phyloP scores from a whole-genome alignment of 2,888 invertebrate genomes.

The Pandemis cinnamomeana region DNA sequence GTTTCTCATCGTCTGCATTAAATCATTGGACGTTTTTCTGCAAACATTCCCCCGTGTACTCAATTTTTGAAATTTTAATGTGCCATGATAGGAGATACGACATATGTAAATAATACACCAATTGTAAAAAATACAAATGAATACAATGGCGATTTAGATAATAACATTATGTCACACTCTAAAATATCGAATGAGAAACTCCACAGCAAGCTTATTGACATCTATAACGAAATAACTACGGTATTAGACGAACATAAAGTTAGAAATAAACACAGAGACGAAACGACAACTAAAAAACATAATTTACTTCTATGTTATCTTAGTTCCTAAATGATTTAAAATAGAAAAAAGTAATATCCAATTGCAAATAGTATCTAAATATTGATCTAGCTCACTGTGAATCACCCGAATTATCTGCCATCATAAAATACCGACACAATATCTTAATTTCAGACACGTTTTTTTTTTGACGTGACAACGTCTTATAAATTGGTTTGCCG shows the following conservation, averaged over 20 bases:
- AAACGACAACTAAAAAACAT: neutral
- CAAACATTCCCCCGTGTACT: conserved; percentile 62
- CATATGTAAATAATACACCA: conserved; percentile 48
- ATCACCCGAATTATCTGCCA: no score
- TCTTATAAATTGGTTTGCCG: no score
- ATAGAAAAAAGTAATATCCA: neutral
- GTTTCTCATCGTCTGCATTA: conserved; percentile 80
- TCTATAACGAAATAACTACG: conserved; percentile 12
- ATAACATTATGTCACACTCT: conserved; percentile 3
- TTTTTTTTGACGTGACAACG: no score
- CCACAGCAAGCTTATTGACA: conserved; percentile 14
- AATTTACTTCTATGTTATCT: neutral
- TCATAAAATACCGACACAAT: no score
- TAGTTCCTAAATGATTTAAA: conserved; percentile 2
- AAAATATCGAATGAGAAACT: conserved; percentile 5
- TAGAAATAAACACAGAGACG: conserved; percentile 4
- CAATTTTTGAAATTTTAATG: conserved; percentile 69
- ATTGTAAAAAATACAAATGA: conserved; percentile 22
- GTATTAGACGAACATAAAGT: conserved; percentile 31
- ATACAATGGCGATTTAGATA: conserved; percentile 1
- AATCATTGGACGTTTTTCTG: conserved; percentile 83
- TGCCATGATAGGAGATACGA: conserved; percentile 75
- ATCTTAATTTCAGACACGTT: no score
- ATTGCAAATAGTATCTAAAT: no score
- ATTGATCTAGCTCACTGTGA: no score